Evolutionary conservation across 2,113 vertebrate species (phyloP), one percentile per base, ranked within the genome.

Genomic region (Dasyornis broadbenti): DNA sequence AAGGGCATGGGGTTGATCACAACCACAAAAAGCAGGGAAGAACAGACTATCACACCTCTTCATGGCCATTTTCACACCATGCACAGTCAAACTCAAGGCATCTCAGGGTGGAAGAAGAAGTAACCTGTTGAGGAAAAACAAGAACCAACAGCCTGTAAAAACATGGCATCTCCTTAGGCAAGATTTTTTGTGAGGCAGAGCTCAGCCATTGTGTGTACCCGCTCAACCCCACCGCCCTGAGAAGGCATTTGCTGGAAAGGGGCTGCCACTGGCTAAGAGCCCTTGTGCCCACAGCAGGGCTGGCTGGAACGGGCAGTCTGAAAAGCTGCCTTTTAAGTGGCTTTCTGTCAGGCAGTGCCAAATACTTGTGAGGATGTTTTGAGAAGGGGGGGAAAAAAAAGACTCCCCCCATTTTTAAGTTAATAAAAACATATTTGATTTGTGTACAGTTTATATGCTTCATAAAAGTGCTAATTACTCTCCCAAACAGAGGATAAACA

Each of bases 361-460:
- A 94, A 64, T 72, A 69, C 89, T 97, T 90, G 63, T 53, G 77
- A 93, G 85, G 72, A 66, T 83, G 83, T 93, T 97, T 89, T 86
- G 85, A 66, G 69, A 70, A 65, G 12, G 6, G 1, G 1, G 8
- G 19, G 23, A 53, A 24, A n/a, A 18, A 6, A 79, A 17, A 23
- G 3, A 12, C 10, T n/a, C 42, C 7, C 19, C 42, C 49, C 28
- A 44, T 44, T 89, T 90, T 85, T 69, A 73, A 64, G 39, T 54
- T 57, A 84, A 85, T 82, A 84, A 96, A 95, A 89, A 2, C 7
- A 37, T 66, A 91, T 90, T 96, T 93, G 31, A 76, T 92, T 91
- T 94, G 50, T 78, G 71, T 73, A 56, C n/a, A 64, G 59, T 77
- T 86, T 76, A 84, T 69, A 71, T 65, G 63, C 49, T 81, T 69